phyloP scores from a whole-genome alignment of 2,797 vertebrate genomes.

The Cirrhinus molitorella region DNA sequence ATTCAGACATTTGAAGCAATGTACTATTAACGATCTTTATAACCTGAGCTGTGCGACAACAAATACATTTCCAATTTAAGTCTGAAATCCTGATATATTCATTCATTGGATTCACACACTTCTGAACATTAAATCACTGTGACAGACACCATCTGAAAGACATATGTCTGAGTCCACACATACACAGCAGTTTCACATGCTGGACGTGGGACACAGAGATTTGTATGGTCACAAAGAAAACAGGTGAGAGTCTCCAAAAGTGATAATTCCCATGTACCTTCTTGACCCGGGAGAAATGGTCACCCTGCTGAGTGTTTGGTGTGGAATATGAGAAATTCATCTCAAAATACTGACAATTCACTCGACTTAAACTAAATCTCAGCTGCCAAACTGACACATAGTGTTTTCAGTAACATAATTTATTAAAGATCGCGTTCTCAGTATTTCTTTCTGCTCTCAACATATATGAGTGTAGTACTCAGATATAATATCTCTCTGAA shows the following conservation, averaged over 20 bases:
- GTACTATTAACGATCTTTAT: not conserved
- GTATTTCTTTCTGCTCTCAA: not conserved
- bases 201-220: slow-evolving; percentile 36
- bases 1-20: not conserved
- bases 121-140: slow-evolving; percentile 49
- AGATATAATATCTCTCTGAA: not conserved
- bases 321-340: slow-evolving; percentile 29
- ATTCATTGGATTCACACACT: slow-evolving; percentile 29
- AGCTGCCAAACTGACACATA: slow-evolving; percentile 6
- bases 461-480: not conserved
- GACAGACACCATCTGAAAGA: slow-evolving; percentile 45
- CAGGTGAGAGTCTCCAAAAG: slow-evolving; percentile 41
- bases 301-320: slow-evolving; percentile 2
- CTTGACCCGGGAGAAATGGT: slow-evolving; percentile 21
- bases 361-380: not conserved
- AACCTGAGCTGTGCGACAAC: not conserved
- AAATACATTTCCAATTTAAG: not conserved
- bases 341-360: slow-evolving; percentile 3
- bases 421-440: not conserved
- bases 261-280: slow-evolving; percentile 45
- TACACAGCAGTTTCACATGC: slow-evolving; percentile 37
- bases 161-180: slow-evolving; percentile 53
- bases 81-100: slow-evolving; percentile 19
- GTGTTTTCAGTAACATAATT: not conserved
- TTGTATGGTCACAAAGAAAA: slow-evolving; percentile 45